Conservation (phyloP, 2,113 vertebrate genomes). For the Hypocryptadius cinnamomeus region DNA sequence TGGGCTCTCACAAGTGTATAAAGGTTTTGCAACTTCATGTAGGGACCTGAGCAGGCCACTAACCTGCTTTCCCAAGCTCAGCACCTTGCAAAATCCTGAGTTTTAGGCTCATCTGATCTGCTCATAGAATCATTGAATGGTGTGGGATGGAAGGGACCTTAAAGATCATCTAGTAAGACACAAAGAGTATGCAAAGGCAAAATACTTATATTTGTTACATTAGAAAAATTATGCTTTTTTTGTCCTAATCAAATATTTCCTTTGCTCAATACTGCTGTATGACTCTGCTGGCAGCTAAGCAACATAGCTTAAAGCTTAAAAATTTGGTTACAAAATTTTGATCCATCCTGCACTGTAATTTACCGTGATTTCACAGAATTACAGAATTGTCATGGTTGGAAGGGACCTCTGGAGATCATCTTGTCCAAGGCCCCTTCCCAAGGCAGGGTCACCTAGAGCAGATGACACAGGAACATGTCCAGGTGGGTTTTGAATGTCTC, state of each 20-base stretch:
- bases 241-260: neutral
- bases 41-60: neutral
- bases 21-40: too few relatives aligned
- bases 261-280: neutral
- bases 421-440: neutral
- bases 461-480: rapidly evolving
- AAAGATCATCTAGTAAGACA: neutral
- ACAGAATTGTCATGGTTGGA: neutral
- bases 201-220: neutral
- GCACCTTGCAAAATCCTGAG: neutral
- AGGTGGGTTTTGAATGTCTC: neutral
- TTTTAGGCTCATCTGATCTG: neutral
- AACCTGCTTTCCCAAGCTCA: neutral
- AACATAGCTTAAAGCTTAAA: neutral
- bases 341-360: neutral
- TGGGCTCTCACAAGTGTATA: neutral
- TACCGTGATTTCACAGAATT: neutral
- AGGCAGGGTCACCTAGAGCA: neutral
- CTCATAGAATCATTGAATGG: neutral
- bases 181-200: neutral
- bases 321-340: neutral
- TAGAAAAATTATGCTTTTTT: neutral
- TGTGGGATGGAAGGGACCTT: neutral
- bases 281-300: neutral
- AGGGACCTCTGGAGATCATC: neutral